phyloP scores from a whole-genome alignment of 2,888 invertebrate species.

The Abscondita cerata region DNA sequence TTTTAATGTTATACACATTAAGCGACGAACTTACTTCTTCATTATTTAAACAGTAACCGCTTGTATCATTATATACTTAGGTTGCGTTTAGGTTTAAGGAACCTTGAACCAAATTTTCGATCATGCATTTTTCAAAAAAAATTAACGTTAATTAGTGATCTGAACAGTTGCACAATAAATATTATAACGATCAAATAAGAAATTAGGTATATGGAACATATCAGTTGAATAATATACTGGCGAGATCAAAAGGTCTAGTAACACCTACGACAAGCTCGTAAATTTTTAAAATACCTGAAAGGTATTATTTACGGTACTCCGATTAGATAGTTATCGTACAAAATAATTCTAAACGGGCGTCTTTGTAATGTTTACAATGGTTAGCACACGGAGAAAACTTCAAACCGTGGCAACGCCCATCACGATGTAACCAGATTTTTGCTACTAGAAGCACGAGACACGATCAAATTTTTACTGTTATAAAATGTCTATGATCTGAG shows the following conservation, averaged over 20 bases:
- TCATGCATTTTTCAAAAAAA: no score
- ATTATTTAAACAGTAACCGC: no score
- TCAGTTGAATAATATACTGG: background rate
- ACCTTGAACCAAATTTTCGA: no score
- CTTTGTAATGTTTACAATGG: slow-evolving; percentile 35
- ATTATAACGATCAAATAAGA: background rate
- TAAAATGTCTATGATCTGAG: slow-evolving; percentile 29
- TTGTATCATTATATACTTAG: no score
- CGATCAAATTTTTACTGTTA: slow-evolving; percentile 32
- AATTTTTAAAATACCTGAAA: slow-evolving; percentile 17
- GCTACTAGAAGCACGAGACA: slow-evolving; percentile 29
- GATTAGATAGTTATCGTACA: slow-evolving; percentile 27
- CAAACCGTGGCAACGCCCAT: slow-evolving; percentile 42
- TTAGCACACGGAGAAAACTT: slow-evolving; percentile 41
- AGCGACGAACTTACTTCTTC: no score
- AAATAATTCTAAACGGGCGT: slow-evolving; percentile 31
- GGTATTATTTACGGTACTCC: slow-evolving; percentile 25
- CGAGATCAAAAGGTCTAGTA: slow-evolving; percentile 12
- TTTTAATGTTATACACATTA: no score
- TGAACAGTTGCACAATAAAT: no score
- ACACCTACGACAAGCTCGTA: slow-evolving; percentile 19
- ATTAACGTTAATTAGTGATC: no score
- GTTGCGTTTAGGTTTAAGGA: no score
- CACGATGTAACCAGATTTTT: slow-evolving; percentile 38
- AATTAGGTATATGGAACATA: slow-evolving; percentile 11